Base-by-base conservation (phyloP, 2,888 invertebrate genomes). In the Junonia oenone region DNA sequence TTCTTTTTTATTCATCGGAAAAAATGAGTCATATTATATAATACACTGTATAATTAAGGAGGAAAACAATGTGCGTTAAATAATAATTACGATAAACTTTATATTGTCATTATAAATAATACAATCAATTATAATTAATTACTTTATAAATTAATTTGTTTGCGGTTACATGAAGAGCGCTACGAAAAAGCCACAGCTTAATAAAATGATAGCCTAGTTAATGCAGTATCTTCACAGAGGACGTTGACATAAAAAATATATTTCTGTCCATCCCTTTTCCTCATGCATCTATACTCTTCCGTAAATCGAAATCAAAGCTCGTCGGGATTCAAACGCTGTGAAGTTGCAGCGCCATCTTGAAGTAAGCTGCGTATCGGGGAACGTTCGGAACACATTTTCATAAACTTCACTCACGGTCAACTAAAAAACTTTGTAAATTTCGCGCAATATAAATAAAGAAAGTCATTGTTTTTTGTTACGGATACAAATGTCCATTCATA, bases 291-390 rank as follows among this genome's bases (percentile, higher is more conserved):
- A 76, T 68, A 85, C 90, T 89, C 87, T 85, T 89, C 88, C 81
- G 75, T 89, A 84, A 90, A 90, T 90, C 89, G 90, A 90, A 90
- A 89, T 90, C 89, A 88, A 90, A 88, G 88, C 90, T 89, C 89
- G 82, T 85, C 82, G 85, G 78, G 81, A 83, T 81, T 81, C 76
- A 71, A 86, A 71, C 72, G 71, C 59, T 51, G 66, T 84, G 89
- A 90, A 87, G 84, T 81, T 87, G 66, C 70, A 60, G 63, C 71
- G 69, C 61, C 45, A 56, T 60, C 58, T 68, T 81, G 87, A 90
- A 89, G 85, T 73, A 54, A 72, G 73, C 56, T 51, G 66, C 73
- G 70, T 66, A 68, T 73, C 38, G 53, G 43, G 6, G 69, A 64
- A 67, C 80, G 89, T 86, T 88, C 85, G 6, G 72, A 82, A 77